Base-by-base conservation (phyloP, 1,140 invertebrate species). In the Sitodiplosis mosellana region DNA sequence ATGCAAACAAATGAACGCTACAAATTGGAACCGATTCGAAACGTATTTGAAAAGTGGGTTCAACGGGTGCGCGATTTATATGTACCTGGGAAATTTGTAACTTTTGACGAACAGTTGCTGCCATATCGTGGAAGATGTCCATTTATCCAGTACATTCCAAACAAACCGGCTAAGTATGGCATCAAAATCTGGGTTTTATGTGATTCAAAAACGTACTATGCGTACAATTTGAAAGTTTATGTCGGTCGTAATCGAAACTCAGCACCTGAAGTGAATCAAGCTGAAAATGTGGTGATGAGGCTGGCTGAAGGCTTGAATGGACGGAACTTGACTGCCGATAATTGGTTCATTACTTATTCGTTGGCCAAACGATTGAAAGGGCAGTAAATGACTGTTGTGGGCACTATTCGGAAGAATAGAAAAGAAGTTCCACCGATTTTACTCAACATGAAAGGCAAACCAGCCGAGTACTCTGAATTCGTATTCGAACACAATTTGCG, bases 21-120 rank as follows among this genome's bases (percentile, higher is more conserved):
- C 15, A 42, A 42, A 42, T 19, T 42, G 18, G 14, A 8, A 42
- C 18, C 40, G 8, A 42, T 42, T 42, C 7, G 40, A 42, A 34
- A 34, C 14, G 14, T 34, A 7, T 34, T 34, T 14, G 33, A 34
- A 8, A 7, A 14, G 7, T 34, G 33, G 33, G 14, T 8, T 14
- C 7, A 34, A 8, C 7, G 14, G 7, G 7, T 34, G 33, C 7
- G 14, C 7, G 14, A 7, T 14, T 8, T 34, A 14, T 47, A 37
- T 22, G 51, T 12, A 12, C 49, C 41, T 34, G 37, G 22, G 18
- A 20, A n/a, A 14, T 45, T 45, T 40, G 33, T 51, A 20, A 60
- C 58, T 6, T 51, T 61, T 40, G 59, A 63, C 51, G 56, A 64
- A 47, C 53, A 52, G 42, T 44, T 64, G 15, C n/a, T 54, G 14